phyloP scores from a whole-genome alignment of 1,140 invertebrate genomes.

The Spodoptera frugiperda region DNA sequence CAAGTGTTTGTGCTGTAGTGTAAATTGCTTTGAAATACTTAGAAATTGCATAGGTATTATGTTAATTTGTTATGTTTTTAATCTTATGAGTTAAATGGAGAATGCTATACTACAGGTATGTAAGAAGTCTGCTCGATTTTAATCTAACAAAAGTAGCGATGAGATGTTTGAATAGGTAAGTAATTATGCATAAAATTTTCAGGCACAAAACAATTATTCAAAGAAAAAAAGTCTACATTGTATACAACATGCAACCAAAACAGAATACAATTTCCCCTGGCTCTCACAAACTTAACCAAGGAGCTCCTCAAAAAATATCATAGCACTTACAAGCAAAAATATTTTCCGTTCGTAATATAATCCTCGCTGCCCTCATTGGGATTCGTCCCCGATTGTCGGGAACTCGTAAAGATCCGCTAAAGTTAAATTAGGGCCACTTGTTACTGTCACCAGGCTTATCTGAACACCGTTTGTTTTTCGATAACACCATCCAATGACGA shows the following conservation, averaged over 20 bases:
- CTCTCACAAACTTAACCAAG: not conserved
- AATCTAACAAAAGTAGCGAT: too few species aligned
- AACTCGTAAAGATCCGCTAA: slow-evolving; percentile 61
- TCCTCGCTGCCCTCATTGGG: slow-evolving; percentile 51
- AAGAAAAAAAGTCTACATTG: too few species aligned
- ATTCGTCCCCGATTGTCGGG: slow-evolving; percentile 53
- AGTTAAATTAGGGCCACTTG: slow-evolving; percentile 64
- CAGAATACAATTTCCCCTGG: too few species aligned
- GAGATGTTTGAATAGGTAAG: too few species aligned
- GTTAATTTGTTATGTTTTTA: too few species aligned
- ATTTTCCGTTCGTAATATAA: slow-evolving; percentile 24
- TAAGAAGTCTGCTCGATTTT: too few species aligned
- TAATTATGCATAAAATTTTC: too few species aligned
- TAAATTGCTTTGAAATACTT: not conserved
- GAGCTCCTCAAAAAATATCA: not conserved
- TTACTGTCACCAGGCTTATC: slow-evolving; percentile 62
- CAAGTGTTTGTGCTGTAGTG: not conserved
- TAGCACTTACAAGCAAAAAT: not conserved
- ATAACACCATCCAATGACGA: slow-evolving; percentile 46
- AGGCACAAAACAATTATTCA: too few species aligned
- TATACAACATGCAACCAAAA: too few species aligned
- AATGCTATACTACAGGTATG: too few species aligned
- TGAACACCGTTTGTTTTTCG: slow-evolving; percentile 57
- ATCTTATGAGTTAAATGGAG: too few species aligned
- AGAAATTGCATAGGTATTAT: too few species aligned